Evolutionary conservation across 2,888 invertebrate species (phyloP).

Genomic region (Torymus aiolomorphi): DNA sequence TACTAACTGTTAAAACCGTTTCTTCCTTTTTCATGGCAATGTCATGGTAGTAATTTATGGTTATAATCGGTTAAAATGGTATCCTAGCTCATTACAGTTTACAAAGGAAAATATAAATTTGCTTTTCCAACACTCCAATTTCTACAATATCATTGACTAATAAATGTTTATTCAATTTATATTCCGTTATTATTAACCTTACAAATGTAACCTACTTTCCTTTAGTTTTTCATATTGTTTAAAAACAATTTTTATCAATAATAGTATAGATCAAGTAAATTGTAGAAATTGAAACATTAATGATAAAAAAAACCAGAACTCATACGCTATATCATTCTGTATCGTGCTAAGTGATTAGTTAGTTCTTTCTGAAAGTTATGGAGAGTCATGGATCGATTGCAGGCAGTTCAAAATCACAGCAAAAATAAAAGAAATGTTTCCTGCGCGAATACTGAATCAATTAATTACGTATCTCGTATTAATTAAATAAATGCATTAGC

Average conservation of each 20-base stretch:
- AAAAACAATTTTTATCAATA: not conserved
- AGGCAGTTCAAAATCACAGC: constrained; percentile 60
- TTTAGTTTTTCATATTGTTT: not conserved
- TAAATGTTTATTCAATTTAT: constrained; percentile 2
- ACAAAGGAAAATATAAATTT: constrained; percentile 46
- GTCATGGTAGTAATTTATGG: constrained; percentile 29
- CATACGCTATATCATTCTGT: not conserved
- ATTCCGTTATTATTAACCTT: not conserved
- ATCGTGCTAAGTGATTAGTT: constrained; percentile 27
- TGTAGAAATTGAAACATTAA: not conserved
- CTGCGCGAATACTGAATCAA: constrained; percentile 56
- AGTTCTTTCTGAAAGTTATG: constrained; percentile 6
- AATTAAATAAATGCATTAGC: constrained; percentile 55
- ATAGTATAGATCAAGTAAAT: constrained; percentile 1
- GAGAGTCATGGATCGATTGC: constrained; percentile 33
- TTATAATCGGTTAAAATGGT: constrained; percentile 36
- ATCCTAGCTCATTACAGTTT: constrained; percentile 24
- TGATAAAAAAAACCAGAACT: constrained; percentile 6
- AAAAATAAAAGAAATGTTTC: constrained; percentile 54
- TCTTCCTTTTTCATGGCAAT: constrained; percentile 35
- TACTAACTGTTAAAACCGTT: constrained; percentile 38
- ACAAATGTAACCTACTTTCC: not conserved
- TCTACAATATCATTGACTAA: constrained; percentile 3
- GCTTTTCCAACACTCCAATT: constrained; percentile 12
- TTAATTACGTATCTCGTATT: constrained; percentile 52